These are phyloP conservation scores for Euzetes globulus DNA, from an alignment of 2,888 invertebrate genomes.

Conservation along the genomic window DNA sequence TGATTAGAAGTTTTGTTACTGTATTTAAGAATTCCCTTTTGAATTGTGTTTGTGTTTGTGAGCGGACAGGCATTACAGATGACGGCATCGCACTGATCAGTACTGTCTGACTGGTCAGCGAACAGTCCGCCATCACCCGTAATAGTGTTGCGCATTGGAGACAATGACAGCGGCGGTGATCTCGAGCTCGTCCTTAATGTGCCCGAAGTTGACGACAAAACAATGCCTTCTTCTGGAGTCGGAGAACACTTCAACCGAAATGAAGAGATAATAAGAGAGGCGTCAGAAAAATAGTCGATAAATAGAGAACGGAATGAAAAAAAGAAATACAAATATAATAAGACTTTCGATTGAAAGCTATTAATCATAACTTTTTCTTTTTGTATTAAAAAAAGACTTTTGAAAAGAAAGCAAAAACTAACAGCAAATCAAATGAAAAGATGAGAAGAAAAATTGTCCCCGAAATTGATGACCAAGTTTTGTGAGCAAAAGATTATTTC, in stretches of 20 bases:
- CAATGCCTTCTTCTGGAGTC: background rate
- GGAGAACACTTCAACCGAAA: background rate
- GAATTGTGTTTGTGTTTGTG: background rate
- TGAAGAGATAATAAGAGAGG: background rate
- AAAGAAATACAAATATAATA: background rate
- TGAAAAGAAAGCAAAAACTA: background rate
- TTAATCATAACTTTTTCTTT: background rate
- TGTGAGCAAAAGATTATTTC: background rate
- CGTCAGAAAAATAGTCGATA: no score
- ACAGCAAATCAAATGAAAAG: no score
- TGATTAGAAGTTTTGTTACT: background rate
- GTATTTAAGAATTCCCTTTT: conserved; percentile 8
- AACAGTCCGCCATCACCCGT: background rate
- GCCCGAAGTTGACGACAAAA: background rate
- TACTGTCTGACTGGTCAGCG: background rate
- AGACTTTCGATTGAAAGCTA: background rate
- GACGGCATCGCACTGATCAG: background rate
- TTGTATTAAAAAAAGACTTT: background rate
- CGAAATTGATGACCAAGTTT: background rate
- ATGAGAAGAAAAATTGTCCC: background rate
- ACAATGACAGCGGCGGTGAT: conserved; percentile 11
- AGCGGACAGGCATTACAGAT: background rate
- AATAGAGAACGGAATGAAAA: background rate
- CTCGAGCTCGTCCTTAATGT: background rate
- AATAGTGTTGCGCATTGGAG: background rate